Evolutionary conservation across 2,888 invertebrate genomes (phyloP), one percentile per base, ranked within the genome.

Genomic region (Adelognathus sp.): DNA sequence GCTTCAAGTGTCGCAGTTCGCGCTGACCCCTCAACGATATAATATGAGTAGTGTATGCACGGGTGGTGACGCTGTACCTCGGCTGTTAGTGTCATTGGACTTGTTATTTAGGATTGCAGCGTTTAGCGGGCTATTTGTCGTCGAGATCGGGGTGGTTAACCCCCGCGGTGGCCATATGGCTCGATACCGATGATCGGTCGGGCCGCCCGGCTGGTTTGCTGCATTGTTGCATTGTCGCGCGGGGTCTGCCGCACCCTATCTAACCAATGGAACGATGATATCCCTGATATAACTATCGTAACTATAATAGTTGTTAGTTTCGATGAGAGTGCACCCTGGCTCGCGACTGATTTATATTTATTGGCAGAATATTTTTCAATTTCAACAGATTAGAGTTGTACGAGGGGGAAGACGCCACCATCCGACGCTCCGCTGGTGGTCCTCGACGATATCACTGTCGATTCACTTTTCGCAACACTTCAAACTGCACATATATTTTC

Each of bases 151-250:
- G 82, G 82, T 84, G 83, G 83, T 88, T 84, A 84, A 86, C 88
- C 86, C 88, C 88, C 83, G 85, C 82, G 81, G 86, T 74, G 87
- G 88, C 83, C 90, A 90, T 90, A 90, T 90, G 90, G 88, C 83
- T 83, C 82, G 74, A 82, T 58, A 70, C 82, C 82, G 82, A 84
- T 82, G 83, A 88, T 86, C 86, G 69, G 58, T 24, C 66, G 72
- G n/a, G 73, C 82, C 82, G 80, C 67, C 81, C 79, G 69, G 80
- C 79, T 84, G 83, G 82, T 83, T 81, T 80, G 77, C 79, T 82
- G 81, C 83, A 81, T 67, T 81, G 81, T 83, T 81, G 82, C 83
- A 69, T 81, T 67, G 67, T 64, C 54, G 39, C 36, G 11, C 39
- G 9, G 67, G 54, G 27, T 52, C 31, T 46, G n/a, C n/a, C 39